Evolutionary conservation across 2,797 vertebrate genomes (phyloP), one percentile per base, ranked within the genome.

Genomic region (Tenualosa thibaudeaui): DNA sequence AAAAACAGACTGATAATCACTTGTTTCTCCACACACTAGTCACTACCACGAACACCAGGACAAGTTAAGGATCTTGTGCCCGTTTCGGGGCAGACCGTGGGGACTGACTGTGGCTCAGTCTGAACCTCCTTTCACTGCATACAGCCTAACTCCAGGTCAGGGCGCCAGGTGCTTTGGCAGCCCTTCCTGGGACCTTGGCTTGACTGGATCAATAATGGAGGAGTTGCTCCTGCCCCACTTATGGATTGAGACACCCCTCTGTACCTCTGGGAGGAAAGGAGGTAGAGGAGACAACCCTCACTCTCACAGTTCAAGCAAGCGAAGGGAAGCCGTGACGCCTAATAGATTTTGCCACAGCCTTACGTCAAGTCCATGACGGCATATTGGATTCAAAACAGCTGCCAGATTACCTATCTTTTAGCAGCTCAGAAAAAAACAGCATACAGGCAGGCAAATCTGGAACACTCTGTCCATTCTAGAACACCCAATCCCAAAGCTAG

Each of bases 171-270:
- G 68, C 17, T 78, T 22, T 78, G 71, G 71, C 71, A 78, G 37
- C 71, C 71, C 71, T 78, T 46, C 71, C 71, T 46, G 15, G 19
- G 37, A 46, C 71, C 40, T 81, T 54, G 78, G 75, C 81, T 78
- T 82, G 62, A 75, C 60, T 78, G 17, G 81, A 82, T 88, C 85
- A 83, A 88, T 88, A 86, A 15, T 65, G 17, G 31, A 86, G 84
- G 81, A 84, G 53, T 82, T 50, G 82, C 83, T 83, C 81, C 24
- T 85, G 85, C 83, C 81, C 81, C 68, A 81, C 75, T 40, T 85
- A 86, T 86, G 78, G 87, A 86, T 85, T 58, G 86, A 85, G 85
- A 84, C 83, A 81, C 37, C 83, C 81, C 83, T 68, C 81, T 56
- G 49, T 71, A 81, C 81, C 65, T 37, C 8, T 51, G 50, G 7